A percentile compares a stretch with the other conserved stretches of the same genome.
phyloP scores from a whole-genome alignment of 1,140 invertebrate genomes.

The Pseudomyrmex pallidus region DNA sequence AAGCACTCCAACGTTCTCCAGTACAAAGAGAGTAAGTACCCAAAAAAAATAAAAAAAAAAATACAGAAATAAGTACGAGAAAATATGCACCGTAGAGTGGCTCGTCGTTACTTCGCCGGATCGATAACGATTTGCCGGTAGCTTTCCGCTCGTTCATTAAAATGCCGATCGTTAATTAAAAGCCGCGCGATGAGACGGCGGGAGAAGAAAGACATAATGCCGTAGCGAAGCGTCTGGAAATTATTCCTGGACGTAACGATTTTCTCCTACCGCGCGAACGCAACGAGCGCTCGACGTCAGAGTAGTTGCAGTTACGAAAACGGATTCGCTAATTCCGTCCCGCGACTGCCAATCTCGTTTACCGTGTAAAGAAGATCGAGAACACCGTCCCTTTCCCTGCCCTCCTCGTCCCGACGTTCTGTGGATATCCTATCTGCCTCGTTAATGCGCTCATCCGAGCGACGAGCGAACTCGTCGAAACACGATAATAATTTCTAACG shows the following conservation, averaged over 20 bases:
- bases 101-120: slow-evolving; percentile 61
- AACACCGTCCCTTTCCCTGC: background rate
- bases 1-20: slow-evolving; percentile 96
- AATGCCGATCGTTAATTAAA: slow-evolving; percentile 82
- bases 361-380: slow-evolving; percentile 35
- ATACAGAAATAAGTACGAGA: slow-evolving; percentile 32
- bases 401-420: background rate
- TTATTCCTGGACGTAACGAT: slow-evolving; percentile 71
- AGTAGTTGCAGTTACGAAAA: slow-evolving; percentile 41
- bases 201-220: slow-evolving; percentile 15
- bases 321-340: slow-evolving; percentile 64
- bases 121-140: slow-evolving; percentile 72
- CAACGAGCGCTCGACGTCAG: slow-evolving; percentile 20
- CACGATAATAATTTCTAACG: slow-evolving; percentile 44
- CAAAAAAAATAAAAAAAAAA: slow-evolving; percentile 39
- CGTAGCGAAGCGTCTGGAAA: slow-evolving; percentile 40
- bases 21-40: slow-evolving; percentile 98
- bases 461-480: slow-evolving; percentile 7
- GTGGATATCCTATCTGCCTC: slow-evolving; percentile 24
- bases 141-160: slow-evolving; percentile 78
- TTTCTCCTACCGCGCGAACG: slow-evolving; percentile 35
- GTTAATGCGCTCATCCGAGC: slow-evolving; percentile 32
- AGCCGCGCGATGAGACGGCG: slow-evolving; percentile 73
- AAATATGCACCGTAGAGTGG: background rate
- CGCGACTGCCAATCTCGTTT: slow-evolving; percentile 58